These are phyloP conservation scores for Dendrophyllia cribrosa DNA, from an alignment of 64 coral and sea anemone genomes.

Conservation along the genomic window DNA sequence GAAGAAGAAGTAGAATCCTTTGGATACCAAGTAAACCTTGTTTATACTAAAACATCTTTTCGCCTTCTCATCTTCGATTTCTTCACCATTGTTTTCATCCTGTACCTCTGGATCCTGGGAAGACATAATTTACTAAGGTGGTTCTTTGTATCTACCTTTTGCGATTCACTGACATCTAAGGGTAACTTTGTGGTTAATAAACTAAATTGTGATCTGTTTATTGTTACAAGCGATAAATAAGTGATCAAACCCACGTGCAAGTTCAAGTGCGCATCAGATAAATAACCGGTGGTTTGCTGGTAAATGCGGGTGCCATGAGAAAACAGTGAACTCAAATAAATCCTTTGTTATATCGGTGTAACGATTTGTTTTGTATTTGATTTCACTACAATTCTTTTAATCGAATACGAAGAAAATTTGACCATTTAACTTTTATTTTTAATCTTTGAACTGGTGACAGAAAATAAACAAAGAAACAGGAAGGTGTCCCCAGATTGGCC, in stretches of 20 bases:
- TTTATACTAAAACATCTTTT: slow-evolving; percentile 61
- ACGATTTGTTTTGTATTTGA: too few species aligned
- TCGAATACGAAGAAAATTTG: too few species aligned
- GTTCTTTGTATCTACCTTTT: not conserved
- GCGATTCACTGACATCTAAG: too few species aligned
- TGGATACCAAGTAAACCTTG: slow-evolving; percentile 87
- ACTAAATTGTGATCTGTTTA: not conserved
- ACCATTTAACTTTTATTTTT: too few species aligned
- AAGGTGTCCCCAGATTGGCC: too few species aligned
- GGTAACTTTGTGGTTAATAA: not conserved
- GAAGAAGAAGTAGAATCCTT: slow-evolving; percentile 97
- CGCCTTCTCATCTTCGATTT: slow-evolving; percentile 31
- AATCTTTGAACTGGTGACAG: too few species aligned
- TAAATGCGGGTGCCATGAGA: slow-evolving; percentile 11
- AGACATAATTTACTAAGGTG: not conserved
- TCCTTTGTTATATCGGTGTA: not conserved
- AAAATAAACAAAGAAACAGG: too few species aligned
- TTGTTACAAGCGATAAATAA: not conserved
- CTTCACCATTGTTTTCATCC: not conserved
- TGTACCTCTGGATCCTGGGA: slow-evolving; percentile 16
- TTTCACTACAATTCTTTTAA: too few species aligned
- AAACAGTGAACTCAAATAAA: not conserved
- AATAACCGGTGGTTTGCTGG: slow-evolving; percentile 36
- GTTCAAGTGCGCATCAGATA: slow-evolving; percentile 25
- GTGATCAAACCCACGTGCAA: not conserved